Percentiles rank a stretch among this genome's conserved stretches.
Evolutionary conservation across 2,888 invertebrate species (phyloP).

Genomic region (Cylindroiulus punctatus): DNA sequence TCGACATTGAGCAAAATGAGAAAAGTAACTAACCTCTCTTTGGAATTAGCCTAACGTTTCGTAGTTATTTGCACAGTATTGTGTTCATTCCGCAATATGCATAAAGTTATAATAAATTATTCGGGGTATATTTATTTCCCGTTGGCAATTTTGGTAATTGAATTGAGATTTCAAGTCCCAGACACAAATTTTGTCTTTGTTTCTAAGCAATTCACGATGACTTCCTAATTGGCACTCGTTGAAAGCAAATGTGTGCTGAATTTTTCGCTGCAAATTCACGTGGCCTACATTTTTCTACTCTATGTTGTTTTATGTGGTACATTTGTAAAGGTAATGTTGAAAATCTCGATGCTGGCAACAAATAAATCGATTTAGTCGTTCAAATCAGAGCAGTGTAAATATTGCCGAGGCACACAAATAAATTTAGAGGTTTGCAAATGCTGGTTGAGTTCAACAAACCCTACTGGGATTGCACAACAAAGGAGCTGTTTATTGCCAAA

Average conservation of each 20-base stretch:
- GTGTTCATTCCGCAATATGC: neutral
- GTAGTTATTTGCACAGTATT: neutral
- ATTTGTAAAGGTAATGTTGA: neutral
- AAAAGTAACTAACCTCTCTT: neutral
- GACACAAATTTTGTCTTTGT: neutral
- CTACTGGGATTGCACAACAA: neutral
- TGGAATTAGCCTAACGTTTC: neutral
- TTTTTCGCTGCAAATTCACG: neutral
- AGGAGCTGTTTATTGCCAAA: neutral
- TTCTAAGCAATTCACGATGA: neutral
- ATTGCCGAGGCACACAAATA: constrained; percentile 19
- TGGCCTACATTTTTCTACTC: neutral
- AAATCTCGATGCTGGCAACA: neutral
- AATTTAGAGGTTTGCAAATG: constrained; percentile 42
- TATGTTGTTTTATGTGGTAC: neutral
- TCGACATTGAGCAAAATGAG: neutral
- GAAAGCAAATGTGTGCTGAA: neutral
- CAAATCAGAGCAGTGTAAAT: constrained; percentile 34
- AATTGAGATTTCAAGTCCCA: neutral
- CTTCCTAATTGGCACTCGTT: constrained; percentile 3
- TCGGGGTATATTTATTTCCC: constrained; percentile 33
- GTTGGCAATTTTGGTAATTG: neutral
- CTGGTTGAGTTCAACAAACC: constrained; percentile 38
- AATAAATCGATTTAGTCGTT: constrained; percentile 36
- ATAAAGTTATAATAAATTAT: constrained; percentile 15